These are phyloP conservation scores for Trichomycterus rosablanca DNA, from an alignment of 2,113 vertebrate genomes.

Conservation along the genomic window DNA sequence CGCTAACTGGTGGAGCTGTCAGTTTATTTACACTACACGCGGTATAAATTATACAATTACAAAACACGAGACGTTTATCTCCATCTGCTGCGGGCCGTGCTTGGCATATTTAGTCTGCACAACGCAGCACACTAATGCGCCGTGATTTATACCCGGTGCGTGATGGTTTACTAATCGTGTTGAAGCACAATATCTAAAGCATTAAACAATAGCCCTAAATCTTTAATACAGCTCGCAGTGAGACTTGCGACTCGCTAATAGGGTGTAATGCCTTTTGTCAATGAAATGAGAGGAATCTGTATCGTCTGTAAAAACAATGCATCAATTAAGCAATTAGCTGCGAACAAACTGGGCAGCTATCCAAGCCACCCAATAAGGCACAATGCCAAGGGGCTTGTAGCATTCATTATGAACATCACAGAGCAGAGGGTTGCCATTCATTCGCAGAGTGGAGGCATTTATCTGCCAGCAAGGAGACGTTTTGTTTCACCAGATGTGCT, in stretches of 20 bases:
- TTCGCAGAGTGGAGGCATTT: constrained; percentile 67
- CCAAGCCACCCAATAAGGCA: constrained; percentile 72
- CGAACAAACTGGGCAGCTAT: constrained; percentile 76
- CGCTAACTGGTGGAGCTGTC: constrained; percentile 16
- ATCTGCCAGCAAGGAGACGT: constrained; percentile 65
- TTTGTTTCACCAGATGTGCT: constrained; percentile 71
- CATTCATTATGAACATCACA: constrained; percentile 75
- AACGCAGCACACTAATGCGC: constrained; percentile 5
- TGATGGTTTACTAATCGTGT: constrained; percentile 65
- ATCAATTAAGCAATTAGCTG: constrained; percentile 78
- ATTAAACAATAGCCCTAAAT: constrained; percentile 66
- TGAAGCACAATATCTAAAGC: constrained; percentile 66
- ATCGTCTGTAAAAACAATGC: constrained; percentile 76
- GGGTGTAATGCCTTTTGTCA: constrained; percentile 74
- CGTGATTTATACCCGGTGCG: constrained; percentile 18
- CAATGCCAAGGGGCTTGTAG: constrained; percentile 74
- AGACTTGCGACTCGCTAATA: constrained; percentile 66
- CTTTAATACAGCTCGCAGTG: constrained; percentile 66
- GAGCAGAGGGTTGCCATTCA: constrained; percentile 64
- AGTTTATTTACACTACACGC: constrained; percentile 22
- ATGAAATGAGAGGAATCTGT: constrained; percentile 61
- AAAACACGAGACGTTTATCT: constrained; percentile 20
- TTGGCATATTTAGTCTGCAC: constrained; percentile 20
- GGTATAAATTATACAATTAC: constrained; percentile 30
- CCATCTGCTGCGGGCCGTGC: constrained; percentile 11